phyloP scores from a whole-genome alignment of 2,113 vertebrate species.

The Amazona vittata region DNA sequence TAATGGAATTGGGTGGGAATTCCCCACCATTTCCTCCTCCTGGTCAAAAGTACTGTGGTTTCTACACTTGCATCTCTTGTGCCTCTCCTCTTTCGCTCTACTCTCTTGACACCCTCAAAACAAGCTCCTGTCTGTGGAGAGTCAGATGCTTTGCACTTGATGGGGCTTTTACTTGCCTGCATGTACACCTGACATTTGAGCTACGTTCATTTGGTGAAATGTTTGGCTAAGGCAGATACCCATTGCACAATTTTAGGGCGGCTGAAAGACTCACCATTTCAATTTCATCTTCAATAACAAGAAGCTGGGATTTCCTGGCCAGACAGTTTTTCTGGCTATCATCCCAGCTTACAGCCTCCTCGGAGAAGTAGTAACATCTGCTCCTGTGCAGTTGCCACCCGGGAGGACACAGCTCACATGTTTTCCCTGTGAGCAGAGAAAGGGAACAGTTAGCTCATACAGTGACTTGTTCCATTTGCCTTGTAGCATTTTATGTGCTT shows the following conservation, averaged over 20 bases:
- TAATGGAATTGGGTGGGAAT: neutral
- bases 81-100: neutral
- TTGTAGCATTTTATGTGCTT: neutral
- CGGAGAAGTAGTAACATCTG: constrained; percentile 45
- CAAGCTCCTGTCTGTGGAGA: neutral
- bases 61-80: neutral
- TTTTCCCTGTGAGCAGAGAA: neutral
- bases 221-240: neutral
- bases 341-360: constrained; percentile 30
- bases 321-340: constrained; percentile 38
- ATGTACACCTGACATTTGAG: neutral
- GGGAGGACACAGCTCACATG: neutral
- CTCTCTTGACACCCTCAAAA: neutral
- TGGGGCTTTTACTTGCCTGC: neutral
- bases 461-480: neutral
- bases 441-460: neutral
- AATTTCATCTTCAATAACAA: constrained; percentile 24
- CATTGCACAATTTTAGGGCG: neutral
- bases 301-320: constrained; percentile 44
- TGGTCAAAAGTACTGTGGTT: neutral
- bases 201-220: neutral
- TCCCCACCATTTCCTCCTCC: neutral
- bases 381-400: constrained; percentile 42
- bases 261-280: constrained; percentile 51
- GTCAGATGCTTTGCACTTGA: neutral